Base-by-base conservation (phyloP, 2,888 invertebrate species). In the Hofmannophila pseudospretella region DNA sequence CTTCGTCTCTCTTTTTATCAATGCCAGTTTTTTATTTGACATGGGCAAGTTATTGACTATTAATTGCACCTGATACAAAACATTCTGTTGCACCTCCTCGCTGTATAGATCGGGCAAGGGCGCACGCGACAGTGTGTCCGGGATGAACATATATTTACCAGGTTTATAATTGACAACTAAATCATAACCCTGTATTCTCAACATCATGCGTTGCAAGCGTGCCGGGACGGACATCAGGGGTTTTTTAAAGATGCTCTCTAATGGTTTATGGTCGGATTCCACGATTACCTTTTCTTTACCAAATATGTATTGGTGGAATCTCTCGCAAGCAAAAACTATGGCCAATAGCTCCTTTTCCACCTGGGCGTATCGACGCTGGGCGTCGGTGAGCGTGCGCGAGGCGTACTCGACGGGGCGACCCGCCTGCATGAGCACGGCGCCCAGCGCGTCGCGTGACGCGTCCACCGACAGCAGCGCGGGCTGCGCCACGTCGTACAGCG, bases 401-500 rank as follows among this genome's bases (percentile, higher is more conserved):
- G 47, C 49, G 34, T 40, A 48, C 39, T 47, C 47, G 7, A 51
- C 44, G 8, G 48, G 45, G 7, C 45, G 45, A 13, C 44, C 46
- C 31, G 25, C 36, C 40, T 54, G 51, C 37, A 51, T 7, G n/a
- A 50, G 38, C 27, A 46, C 48, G 4, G 53, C 51, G 25, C 54
- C 51, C 27, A 52, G 33, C 23, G 44, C 51, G 4, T 9, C 34
- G 28, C 35, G 7, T 12, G 35, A 33, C 14, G 52, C 48, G 36
- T 49, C 53, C 10, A 53, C 50, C 10, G 47, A 41, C 22, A 46
- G 3, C 25, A 36, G 23, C 12, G 27, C 32, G n/a, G 39, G 44
- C 20, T 10, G 5, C 1, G 7, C 8, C 10, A 16, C 32, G 10
- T 41, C 38, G 32, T 38, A 48, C 32, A 44, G 23, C 8, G 45